These are phyloP conservation scores for Chunga burmeisteri DNA, from an alignment of 2,113 vertebrate species.

Conservation along the genomic window DNA sequence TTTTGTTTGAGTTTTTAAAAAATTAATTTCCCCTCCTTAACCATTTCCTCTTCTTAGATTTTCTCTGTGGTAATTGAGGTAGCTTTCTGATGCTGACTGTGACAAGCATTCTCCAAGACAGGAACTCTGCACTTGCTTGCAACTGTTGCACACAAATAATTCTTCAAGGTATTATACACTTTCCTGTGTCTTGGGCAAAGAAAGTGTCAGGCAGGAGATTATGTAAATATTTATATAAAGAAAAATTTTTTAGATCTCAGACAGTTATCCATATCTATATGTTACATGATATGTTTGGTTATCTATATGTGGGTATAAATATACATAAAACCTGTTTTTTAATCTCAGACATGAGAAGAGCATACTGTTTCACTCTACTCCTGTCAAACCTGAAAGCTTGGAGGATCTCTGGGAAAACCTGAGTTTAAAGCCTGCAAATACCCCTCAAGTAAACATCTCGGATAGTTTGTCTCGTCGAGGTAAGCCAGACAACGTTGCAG, in stretches of 20 bases:
- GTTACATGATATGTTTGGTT: background rate
- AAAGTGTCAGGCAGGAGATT: background rate
- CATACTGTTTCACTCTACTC: conserved; percentile 69
- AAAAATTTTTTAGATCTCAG: background rate
- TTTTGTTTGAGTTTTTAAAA: background rate
- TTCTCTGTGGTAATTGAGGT: background rate
- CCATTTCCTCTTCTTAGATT: background rate
- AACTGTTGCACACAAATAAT: background rate
- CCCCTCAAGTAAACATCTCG: conserved; percentile 77
- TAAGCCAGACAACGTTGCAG: conserved; percentile 57
- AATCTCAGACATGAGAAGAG: conserved; percentile 76
- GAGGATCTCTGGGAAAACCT: conserved; percentile 90
- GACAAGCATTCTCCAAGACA: background rate
- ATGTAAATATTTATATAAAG: background rate
- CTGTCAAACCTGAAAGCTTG: conserved; percentile 80
- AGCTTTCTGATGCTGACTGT: background rate
- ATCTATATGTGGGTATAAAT: background rate
- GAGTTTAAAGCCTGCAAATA: conserved; percentile 81
- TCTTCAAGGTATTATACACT: background rate
- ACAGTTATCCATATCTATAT: background rate
- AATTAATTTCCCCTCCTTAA: background rate
- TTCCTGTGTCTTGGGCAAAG: background rate
- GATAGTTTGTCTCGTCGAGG: conserved; percentile 83
- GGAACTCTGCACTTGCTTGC: background rate
- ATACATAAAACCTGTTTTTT: background rate